Evolutionary conservation across 2,113 vertebrate genomes (phyloP).

Genomic region (Diadophis punctatus): DNA sequence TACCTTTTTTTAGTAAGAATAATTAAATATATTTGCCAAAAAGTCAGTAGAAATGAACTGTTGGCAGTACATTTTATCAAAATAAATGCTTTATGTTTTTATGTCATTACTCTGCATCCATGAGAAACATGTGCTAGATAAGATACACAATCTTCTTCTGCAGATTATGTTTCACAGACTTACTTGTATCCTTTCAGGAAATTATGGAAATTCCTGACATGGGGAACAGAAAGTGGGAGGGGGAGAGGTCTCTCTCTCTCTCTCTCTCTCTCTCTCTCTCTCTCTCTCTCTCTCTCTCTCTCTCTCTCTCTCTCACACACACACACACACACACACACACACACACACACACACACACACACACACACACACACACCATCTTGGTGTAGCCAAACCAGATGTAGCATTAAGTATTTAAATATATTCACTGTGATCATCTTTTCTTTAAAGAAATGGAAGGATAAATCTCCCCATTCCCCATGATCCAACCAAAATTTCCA

Average conservation of each 20-base stretch:
- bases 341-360: not conserved
- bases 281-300: no score
- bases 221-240: not conserved
- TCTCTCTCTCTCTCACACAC: no score
- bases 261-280: not conserved
- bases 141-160: conserved; percentile 36
- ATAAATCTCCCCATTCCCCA: not conserved
- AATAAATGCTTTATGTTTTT: conserved; percentile 11
- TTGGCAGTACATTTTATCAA: not conserved
- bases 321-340: no score
- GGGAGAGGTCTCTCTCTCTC: no score
- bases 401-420: not conserved
- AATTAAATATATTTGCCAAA: not conserved
- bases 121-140: conserved; percentile 31
- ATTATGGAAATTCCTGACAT: conserved; percentile 47
- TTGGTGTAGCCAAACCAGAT: not conserved
- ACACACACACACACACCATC: not conserved
- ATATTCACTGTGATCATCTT: not conserved
- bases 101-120: conserved; percentile 3
- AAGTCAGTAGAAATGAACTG: not conserved
- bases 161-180: conserved; percentile 36
- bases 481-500: not conserved
- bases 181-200: conserved; percentile 46
- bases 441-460: not conserved
- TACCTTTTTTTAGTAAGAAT: not conserved